Base-by-base conservation (phyloP, 2,797 vertebrate genomes). In the Molossus alvarezi region DNA sequence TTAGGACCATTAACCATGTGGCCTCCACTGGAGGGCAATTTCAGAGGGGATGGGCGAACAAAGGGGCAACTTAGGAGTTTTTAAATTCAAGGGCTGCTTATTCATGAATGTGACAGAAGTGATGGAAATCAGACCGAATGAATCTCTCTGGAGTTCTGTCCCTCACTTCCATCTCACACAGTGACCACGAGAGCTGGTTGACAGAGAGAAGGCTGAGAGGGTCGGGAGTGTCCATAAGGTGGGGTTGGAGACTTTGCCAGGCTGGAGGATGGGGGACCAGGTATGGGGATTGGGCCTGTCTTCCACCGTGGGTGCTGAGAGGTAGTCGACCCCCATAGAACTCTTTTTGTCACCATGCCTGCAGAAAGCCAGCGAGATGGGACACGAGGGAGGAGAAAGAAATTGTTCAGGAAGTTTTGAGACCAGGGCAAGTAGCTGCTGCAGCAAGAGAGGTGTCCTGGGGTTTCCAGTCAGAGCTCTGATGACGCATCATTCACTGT, bases 21-120 rank as follows among this genome's bases (percentile, higher is more conserved):
- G 41, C 33, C 65, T 89, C 58, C 25, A 53, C 25, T 84, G 81
- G 64, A 79, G 55, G 53, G 53, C 18, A 48, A 58, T 95, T 96
- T 95, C 77, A 92, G 92, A 93, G 20, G 29, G 14, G 37, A 88
- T 1, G 29, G 65, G 72, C 86, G 83, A 94, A 89, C 71, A 92
- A 79, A 91, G 76, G 21, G 79, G 65, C 41, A 91, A 79, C 73
- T 67, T 62, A 60, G 62, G 57, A 87, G 23, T 84, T 94, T 92
- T 89, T 64, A 55, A 83, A 84, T 87, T 89, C 53, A 86, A 94
- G 96, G 88, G 65, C 51, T 18, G 25, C 48, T 93, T 95, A 73
- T 83, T 73, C 33, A 84, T 45, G 37, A 91, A 33, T 67, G 29
- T 33, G 48, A 85, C 83, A 88, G 77, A 85, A 87, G 51, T 17